These are phyloP conservation scores for Rhabdophis nuchalis DNA, from an alignment of 2,797 vertebrate genomes.

Conservation along the genomic window DNA sequence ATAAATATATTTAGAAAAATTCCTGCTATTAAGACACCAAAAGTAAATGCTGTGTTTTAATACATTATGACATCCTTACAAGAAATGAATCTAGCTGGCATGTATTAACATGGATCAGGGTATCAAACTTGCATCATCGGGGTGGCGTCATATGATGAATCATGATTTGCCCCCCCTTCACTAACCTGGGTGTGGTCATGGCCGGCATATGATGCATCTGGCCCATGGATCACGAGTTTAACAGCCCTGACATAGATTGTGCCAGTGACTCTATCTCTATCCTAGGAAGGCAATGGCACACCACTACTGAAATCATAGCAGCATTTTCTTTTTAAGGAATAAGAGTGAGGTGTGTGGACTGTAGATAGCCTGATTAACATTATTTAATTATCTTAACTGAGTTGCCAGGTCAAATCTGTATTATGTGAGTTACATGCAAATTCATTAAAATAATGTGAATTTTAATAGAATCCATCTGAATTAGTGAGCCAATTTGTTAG, in stretches of 20 bases:
- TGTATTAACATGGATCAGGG: background rate
- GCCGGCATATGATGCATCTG: too few species aligned
- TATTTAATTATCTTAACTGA: constrained; percentile 43
- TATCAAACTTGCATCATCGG: too few species aligned
- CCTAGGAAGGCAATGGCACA: background rate
- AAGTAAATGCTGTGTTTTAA: background rate
- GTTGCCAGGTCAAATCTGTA: constrained; percentile 40
- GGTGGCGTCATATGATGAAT: too few species aligned
- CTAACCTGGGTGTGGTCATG: too few species aligned
- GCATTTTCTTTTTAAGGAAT: background rate
- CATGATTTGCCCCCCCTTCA: too few species aligned
- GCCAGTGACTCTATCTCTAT: background rate
- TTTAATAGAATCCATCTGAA: constrained; percentile 38
- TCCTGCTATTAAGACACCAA: background rate
- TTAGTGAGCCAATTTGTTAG: background rate
- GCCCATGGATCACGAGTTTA: too few species aligned
- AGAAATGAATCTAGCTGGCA: background rate
- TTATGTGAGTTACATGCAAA: constrained; percentile 53
- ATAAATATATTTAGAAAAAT: background rate
- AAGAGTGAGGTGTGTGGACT: background rate
- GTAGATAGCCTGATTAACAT: constrained; percentile 6
- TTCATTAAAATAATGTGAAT: constrained; percentile 53
- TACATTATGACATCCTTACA: background rate
- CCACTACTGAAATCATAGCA: background rate
- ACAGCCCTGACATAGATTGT: background rate